These are phyloP conservation scores for Drosophila buzzatii DNA, from an alignment of 2,888 invertebrate species.

Conservation along the genomic window DNA sequence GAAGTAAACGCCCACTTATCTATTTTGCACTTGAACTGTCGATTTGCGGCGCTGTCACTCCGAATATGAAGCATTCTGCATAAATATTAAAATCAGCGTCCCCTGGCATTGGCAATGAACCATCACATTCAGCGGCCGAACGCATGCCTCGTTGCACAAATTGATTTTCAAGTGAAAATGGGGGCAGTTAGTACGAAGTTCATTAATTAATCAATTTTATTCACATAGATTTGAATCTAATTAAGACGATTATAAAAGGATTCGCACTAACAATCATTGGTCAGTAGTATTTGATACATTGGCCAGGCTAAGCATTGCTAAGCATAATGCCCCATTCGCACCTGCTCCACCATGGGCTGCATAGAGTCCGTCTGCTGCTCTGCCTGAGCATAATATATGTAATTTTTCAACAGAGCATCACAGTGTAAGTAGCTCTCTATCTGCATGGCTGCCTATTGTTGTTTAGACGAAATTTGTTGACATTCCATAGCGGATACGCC, in stretches of 20 bases:
- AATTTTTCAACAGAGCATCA: conserved; percentile 33
- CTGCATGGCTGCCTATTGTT: neutral
- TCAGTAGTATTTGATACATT: conserved; percentile 23
- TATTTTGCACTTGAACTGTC: conserved; percentile 37
- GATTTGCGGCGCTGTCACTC: conserved; percentile 51
- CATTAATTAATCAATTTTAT: conserved; percentile 52
- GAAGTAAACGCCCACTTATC: neutral
- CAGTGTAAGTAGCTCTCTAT: conserved; percentile 32
- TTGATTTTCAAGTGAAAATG: conserved; percentile 37
- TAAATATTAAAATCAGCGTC: conserved; percentile 5
- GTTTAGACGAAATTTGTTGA: neutral
- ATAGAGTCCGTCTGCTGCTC: conserved; percentile 33
- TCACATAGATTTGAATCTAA: conserved; percentile 53
- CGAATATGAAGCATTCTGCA: conserved; percentile 5
- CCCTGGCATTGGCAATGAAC: conserved; percentile 48
- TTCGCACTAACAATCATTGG: neutral
- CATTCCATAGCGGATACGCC: neutral
- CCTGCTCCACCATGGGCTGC: conserved; percentile 22
- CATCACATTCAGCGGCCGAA: neutral
- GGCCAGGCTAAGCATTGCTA: conserved; percentile 24
- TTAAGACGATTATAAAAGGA: conserved; percentile 50
- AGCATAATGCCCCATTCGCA: conserved; percentile 46
- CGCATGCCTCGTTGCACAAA: conserved; percentile 43
- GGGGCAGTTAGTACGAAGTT: conserved; percentile 12
- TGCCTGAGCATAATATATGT: conserved; percentile 22